phyloP scores from a whole-genome alignment of 30 jellyfish, hydroid and myxozoan species.

The Aurelia sp. region DNA sequence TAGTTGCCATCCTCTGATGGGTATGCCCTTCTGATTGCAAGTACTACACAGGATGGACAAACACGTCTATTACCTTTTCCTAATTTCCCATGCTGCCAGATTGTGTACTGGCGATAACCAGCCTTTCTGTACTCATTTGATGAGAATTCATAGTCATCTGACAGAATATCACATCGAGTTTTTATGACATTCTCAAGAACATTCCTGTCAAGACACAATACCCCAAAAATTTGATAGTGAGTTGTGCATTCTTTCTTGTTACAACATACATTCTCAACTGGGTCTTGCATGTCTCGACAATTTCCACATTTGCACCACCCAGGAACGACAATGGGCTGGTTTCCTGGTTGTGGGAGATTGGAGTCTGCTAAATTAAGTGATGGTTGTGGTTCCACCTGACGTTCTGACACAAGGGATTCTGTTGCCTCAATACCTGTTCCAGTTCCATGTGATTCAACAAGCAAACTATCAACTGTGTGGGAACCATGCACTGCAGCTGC shows the following conservation, averaged over 20 bases:
- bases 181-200: conserved; percentile 16
- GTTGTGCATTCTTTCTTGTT: conserved; percentile 19
- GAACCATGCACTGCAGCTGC: too few species aligned
- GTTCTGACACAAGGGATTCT: too few species aligned
- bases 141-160: conserved; percentile 24
- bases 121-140: conserved; percentile 29
- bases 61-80: conserved; percentile 28
- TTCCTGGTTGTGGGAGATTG: too few species aligned
- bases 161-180: conserved; percentile 27
- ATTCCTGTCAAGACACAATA: conserved; percentile 31
- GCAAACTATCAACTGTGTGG: too few species aligned
- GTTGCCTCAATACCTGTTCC: too few species aligned
- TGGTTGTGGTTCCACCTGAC: too few species aligned
- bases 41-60: conserved; percentile 24
- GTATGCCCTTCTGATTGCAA: background rate
- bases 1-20: too few species aligned
- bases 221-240: conserved; percentile 20
- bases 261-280: too few species aligned
- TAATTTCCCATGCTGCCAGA: conserved; percentile 18
- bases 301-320: too few species aligned
- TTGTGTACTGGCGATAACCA: conserved; percentile 24
- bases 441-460: too few species aligned
- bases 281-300: conserved; percentile 12
- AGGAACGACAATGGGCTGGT: too few species aligned
- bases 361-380: too few species aligned